Evolutionary conservation across 2,113 vertebrate species (phyloP).

Genomic region (Leptobrachium ailaonicum): DNA sequence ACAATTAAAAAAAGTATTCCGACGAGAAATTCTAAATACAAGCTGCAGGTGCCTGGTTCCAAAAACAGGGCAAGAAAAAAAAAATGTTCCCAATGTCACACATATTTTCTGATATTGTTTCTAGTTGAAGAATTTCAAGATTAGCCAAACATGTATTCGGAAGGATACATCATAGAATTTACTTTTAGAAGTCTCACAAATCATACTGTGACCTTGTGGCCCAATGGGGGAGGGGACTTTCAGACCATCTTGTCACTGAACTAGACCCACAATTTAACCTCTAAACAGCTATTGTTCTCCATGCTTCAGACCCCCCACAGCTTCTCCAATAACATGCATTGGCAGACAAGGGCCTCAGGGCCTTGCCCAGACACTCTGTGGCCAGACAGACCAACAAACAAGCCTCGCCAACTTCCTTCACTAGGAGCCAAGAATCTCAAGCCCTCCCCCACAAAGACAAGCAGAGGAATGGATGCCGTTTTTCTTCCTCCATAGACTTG

Average conservation of each 20-base stretch:
- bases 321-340: background rate
- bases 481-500: slow-evolving; percentile 26
- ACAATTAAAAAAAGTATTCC: no score
- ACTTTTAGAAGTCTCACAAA: no score
- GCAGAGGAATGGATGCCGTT: background rate
- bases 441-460: slow-evolving; percentile 24
- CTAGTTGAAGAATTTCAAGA: no score
- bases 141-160: no score
- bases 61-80: no score
- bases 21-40: no score
- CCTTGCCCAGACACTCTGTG: slow-evolving; percentile 21
- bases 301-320: background rate
- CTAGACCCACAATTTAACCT: background rate
- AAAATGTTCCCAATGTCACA: no score
- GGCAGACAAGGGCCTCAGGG: slow-evolving; percentile 4
- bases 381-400: slow-evolving; percentile 34
- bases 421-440: slow-evolving; percentile 19
- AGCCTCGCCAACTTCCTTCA: slow-evolving; percentile 40
- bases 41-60: no score
- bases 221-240: no score
- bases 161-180: no score
- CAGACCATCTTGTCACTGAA: background rate
- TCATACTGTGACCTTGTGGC: no score
- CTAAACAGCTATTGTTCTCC: background rate
- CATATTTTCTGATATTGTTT: no score